Base-by-base conservation (phyloP, 1,140 invertebrate genomes). In the Cotesia glomerata region DNA sequence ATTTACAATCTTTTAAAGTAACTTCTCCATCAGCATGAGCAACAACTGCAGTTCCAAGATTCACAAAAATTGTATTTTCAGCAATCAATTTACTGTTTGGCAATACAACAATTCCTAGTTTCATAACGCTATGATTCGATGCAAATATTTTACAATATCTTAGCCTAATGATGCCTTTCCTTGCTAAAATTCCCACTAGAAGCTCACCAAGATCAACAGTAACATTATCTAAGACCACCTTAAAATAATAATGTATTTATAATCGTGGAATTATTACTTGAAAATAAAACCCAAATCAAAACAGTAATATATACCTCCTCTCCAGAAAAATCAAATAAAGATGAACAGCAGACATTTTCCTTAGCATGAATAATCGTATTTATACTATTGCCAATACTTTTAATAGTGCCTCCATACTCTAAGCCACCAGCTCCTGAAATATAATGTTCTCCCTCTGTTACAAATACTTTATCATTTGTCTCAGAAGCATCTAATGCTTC, bases 321-420 rank as follows among this genome's bases (percentile, higher is more conserved):
- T 5, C 81, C 84, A 34, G 81, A 84, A 75, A 87, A 85, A 69
- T 87, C 85, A 7, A 87, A 76, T 4, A 87, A 72, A 0, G 82
- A 84, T 11, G 81, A 80, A 39, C 80, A 77, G 56, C 75, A 77
- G 69, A 81, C 77, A n/a, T 75, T 81, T 67, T 86, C 83, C 35
- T 74, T 76, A 16, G 81, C 81, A 71, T 51, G 75, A 16, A 87
- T 62, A 58, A 84, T 67, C 2, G 79, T 85, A 1, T 70, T 34
- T 5, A 82, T 74, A 26, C 36, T 7, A n/a, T 68, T 71, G 26
- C 74, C 54, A 49, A 89, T 80, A 32, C 88, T 87, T 77, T 77
- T 87, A 18, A 90, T 80, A 26, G 70, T 79, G 13, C 88, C 87
- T n/a, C 87, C 88, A 74, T 87, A 83, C 78, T 89, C 84, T 54